Base-by-base conservation (phyloP, 2,888 invertebrate species). In the Temnothorax rugatulus region DNA sequence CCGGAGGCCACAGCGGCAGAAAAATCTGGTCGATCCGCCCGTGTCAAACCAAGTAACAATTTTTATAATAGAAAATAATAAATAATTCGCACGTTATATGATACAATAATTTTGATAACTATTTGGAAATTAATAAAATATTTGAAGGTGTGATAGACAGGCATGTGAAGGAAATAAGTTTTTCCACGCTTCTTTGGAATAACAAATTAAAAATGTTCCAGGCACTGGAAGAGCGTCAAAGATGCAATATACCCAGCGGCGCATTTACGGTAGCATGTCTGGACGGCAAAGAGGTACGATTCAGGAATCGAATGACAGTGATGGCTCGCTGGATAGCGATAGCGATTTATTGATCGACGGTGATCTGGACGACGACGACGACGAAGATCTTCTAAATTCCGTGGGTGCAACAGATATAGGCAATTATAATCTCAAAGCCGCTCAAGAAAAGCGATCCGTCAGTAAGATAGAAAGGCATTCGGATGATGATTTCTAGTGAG, bases 201-300 rank as follows among this genome's bases (percentile, higher is more conserved):
- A 71, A 69, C 61, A 18, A 71, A 81, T 66, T 34, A 21, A 59
- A 59, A 18, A 47, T 44, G 74, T 86, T 86, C 41, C 73, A 93
- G 93, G 90, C 59, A 84, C 90, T 13, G 92, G 90, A 21, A 92
- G 92, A 89, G 87, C 93, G 0, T 92, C 93, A 4, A 89, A 93
- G 75, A 87, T 91, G 15, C 93, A 93, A 59, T 88, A 93, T 8
- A 88, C 91, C 4, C 95, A 95, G 74, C 95, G 96, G 0, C 95
- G 96, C 59, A 95, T 96, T 79, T 96, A 96, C 93, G 96, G 96
- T 88, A 96, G 95, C 90, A 96, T 96, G 95, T 95, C 95, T 73
- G 96, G 95, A 47, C 92, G 94, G 34, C 94, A 93, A 63, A 90
- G 92, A 59, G 92, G 92, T 68, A 89, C 92, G 11, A 93, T 93